Evolutionary conservation across 1,140 invertebrate genomes (phyloP).

Genomic region (Cotesia typhae): DNA sequence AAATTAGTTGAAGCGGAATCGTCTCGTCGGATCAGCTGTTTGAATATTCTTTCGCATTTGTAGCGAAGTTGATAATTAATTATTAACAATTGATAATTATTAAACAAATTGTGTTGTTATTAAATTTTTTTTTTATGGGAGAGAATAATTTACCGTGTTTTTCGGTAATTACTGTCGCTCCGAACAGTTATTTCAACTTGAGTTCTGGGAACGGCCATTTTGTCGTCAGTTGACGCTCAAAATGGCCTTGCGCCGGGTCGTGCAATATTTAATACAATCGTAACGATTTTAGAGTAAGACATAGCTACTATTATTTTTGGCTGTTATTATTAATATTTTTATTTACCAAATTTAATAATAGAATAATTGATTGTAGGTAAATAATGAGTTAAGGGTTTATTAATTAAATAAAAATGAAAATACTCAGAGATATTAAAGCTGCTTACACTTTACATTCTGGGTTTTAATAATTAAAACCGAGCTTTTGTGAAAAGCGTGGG

Average conservation of each 20-base stretch:
- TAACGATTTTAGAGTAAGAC: neutral
- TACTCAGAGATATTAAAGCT: slow-evolving; percentile 10
- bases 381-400: neutral
- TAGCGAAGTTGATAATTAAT: slow-evolving; percentile 5
- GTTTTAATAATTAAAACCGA: too few species aligned
- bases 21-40: neutral
- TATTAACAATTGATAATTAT: too few species aligned
- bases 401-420: slow-evolving; percentile 21
- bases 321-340: too few species aligned
- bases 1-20: neutral
- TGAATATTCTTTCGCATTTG: slow-evolving; percentile 4
- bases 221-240: neutral
- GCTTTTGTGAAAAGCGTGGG: too few species aligned
- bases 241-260: slow-evolving; percentile 56
- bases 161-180: neutral
- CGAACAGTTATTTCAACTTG: too few species aligned
- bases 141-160: neutral
- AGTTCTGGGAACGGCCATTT: slow-evolving; percentile 23
- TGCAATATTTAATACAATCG: slow-evolving; percentile 62
- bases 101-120: slow-evolving; percentile 4
- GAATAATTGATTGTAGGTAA: too few species aligned
- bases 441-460: too few species aligned
- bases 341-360: too few species aligned
- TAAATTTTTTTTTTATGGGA: slow-evolving; percentile 24
- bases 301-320: too few species aligned